Evolutionary conservation across 2,888 invertebrate species (phyloP), one percentile per base, ranked within the genome.

Genomic region (Pasiphila rectangulata): DNA sequence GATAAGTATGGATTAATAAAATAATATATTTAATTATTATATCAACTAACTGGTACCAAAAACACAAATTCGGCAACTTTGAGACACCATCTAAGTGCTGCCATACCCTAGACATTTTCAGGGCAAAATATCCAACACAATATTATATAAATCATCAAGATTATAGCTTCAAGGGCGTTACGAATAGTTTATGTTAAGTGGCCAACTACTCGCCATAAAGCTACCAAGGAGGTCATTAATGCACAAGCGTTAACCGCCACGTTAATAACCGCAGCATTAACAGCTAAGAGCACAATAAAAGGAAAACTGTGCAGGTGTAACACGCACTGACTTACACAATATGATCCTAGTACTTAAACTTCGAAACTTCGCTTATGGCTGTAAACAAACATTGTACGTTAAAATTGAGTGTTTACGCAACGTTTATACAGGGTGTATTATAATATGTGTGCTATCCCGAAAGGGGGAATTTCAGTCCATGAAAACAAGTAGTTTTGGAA

Each of bases 201-300:
- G 20, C 24, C 32, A 41, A 47, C 24, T 17, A 20, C 25, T 27
- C 10, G 37, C 32, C 4, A 34, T 42, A 42, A 47, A 47, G 17
- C 42, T 42, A 47, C 47, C 27, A 47, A n/a, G 42, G 32, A 37
- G 38, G 34, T 34, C 47, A 47, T 47, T 42, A 47, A 47, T 41
- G 40, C n/a, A 20, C 9, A 46, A 46, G 46, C 41, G 51, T 49
- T 40, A 47, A 51, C 47, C 16, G 39, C 42, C 35, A 34, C 16
- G 48, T 42, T 46, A 54, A 49, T 49, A 51, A 43, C 49, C 44
- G 27, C 46, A 29, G 36, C 37, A 40, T 45, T 42, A 46, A 56
- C 49, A 24, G 25, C 36, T 42, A 48, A 45, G 46, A 47, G 46
- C 34, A 35, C 23, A 54, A 44, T 34, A 46, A 51, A 49, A 46